Conservation (phyloP, 1,140 invertebrate species). For the Orchesella cincta region DNA sequence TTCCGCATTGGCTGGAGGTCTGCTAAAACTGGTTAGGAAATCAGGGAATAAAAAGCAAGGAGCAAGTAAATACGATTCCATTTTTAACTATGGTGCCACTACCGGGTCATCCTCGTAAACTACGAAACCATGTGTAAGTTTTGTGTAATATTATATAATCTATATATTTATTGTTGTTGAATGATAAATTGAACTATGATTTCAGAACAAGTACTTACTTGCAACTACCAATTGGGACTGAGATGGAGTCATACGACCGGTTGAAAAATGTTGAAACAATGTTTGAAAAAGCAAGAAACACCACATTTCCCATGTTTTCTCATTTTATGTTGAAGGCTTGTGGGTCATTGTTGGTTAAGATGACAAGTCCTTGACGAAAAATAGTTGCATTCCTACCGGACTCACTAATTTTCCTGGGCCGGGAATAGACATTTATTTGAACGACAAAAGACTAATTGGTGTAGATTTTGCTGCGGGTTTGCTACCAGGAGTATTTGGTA, state of each 20-base stretch:
- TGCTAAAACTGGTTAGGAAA: background rate
- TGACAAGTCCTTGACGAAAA: background rate
- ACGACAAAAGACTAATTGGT: background rate
- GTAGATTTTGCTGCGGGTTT: background rate
- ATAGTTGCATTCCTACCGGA: background rate
- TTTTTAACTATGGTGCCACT: background rate
- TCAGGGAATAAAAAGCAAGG: background rate
- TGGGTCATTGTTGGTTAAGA: background rate
- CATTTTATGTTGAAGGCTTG: background rate
- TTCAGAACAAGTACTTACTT: background rate
- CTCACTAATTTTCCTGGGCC: conserved; percentile 9
- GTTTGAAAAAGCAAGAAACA: background rate
- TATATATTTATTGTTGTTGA: background rate
- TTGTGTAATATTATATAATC: no score
- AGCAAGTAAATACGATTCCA: background rate
- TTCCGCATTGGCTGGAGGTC: background rate
- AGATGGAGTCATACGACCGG: background rate
- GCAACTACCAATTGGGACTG: background rate
- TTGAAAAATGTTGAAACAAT: background rate
- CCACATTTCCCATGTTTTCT: background rate
- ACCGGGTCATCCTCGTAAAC: background rate
- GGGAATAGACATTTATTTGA: background rate
- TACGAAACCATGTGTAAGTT: background rate
- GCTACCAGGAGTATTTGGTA: background rate
- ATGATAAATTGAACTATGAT: background rate